A percentile compares a stretch with the other conserved stretches of the same genome.
Conservation (phyloP, 2,113 vertebrate species). For the Odontesthes bonariensis region DNA sequence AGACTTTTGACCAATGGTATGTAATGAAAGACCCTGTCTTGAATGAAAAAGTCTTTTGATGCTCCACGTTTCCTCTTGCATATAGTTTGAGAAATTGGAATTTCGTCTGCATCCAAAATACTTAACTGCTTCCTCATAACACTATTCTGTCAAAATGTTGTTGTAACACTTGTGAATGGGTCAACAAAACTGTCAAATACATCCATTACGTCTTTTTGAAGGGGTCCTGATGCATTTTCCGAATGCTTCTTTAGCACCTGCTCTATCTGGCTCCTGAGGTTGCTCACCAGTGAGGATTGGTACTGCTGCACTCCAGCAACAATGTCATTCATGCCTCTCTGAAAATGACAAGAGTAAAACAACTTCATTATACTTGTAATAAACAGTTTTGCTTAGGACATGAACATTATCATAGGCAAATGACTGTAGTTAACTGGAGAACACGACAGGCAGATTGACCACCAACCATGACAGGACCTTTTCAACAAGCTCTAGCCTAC, state of each 20-base stretch:
- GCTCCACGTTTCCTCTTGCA: conserved; percentile 21
- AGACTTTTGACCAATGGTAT: conserved; percentile 13
- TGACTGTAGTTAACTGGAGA: neutral
- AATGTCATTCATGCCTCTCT: conserved; percentile 31
- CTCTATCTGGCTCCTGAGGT: conserved; percentile 17
- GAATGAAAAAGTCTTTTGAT: conserved; percentile 30
- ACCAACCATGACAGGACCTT: neutral
- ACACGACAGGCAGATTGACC: neutral
- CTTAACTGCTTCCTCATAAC: conserved; percentile 11
- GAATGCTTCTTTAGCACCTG: conserved; percentile 29
- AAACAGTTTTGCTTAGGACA: conserved; percentile 4
- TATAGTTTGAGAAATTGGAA: conserved; percentile 38
- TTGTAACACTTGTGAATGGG: no score
- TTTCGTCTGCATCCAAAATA: conserved; percentile 40
- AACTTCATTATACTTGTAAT: conserved; percentile 7
- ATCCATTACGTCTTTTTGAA: no score
- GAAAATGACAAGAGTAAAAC: neutral
- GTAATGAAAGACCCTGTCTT: conserved; percentile 21
- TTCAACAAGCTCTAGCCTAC: neutral
- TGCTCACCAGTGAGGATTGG: conserved; percentile 47
- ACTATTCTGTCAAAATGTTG: no score
- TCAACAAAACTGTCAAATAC: no score
- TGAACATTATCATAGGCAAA: neutral
- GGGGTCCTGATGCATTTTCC: neutral
- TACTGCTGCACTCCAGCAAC: conserved; percentile 20